phyloP scores from a whole-genome alignment of 2,797 vertebrate genomes.

The Clarias platycephalus region DNA sequence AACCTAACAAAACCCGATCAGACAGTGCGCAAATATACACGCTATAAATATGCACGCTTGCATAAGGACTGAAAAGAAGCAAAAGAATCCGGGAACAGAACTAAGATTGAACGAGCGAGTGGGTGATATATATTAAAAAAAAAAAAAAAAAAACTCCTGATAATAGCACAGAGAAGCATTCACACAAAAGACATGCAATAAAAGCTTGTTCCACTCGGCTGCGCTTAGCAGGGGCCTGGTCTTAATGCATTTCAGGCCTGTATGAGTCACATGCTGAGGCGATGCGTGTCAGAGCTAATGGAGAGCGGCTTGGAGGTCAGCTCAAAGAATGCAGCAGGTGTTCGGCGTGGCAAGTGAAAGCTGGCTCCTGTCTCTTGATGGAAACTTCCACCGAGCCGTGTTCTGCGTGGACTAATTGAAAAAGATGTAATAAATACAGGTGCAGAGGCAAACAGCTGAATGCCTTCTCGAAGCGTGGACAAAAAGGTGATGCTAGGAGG shows the following conservation, averaged over 20 bases:
- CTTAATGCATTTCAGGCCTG: slow-evolving; percentile 30
- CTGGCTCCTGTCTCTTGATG: slow-evolving; percentile 16
- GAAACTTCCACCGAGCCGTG: background rate
- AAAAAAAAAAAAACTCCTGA: background rate
- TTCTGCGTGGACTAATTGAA: slow-evolving; percentile 30
- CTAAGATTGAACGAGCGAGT: background rate
- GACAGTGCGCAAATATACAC: background rate
- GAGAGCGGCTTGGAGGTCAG: slow-evolving; percentile 48
- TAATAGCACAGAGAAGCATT: slow-evolving; percentile 19
- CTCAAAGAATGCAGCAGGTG: slow-evolving; percentile 32
- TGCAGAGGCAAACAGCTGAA: slow-evolving; percentile 2
- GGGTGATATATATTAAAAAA: background rate
- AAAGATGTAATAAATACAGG: slow-evolving; percentile 35
- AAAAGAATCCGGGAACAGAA: background rate
- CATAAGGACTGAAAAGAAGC: background rate
- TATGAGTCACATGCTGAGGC: slow-evolving; percentile 34
- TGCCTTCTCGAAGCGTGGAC: background rate
- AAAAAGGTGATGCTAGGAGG: background rate
- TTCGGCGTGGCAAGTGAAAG: background rate
- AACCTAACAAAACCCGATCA: background rate
- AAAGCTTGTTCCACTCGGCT: slow-evolving; percentile 33
- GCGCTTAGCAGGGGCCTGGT: slow-evolving; percentile 7
- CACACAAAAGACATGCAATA: slow-evolving; percentile 27
- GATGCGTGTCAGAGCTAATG: slow-evolving; percentile 38
- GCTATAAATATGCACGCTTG: background rate